phyloP scores from a whole-genome alignment of 2,888 invertebrate species.

The Sesamia inferens region DNA sequence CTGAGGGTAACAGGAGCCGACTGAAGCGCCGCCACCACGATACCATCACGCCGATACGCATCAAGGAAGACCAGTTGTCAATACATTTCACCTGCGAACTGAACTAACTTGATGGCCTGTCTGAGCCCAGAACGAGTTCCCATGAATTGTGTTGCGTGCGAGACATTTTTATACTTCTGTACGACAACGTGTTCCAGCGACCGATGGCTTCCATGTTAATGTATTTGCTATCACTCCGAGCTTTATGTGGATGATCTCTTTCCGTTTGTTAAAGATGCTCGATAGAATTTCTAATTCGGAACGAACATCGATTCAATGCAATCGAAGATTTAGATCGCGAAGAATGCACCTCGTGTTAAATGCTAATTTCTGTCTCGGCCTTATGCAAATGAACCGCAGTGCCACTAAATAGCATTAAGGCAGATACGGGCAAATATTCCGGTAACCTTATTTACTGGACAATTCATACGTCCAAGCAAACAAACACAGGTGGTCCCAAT shows the following conservation, averaged over 20 bases:
- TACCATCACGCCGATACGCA: constrained; percentile 89
- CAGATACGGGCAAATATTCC: constrained; percentile 82
- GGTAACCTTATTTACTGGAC: constrained; percentile 89
- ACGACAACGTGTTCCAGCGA: constrained; percentile 76
- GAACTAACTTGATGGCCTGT: constrained; percentile 84
- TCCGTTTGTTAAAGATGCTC: constrained; percentile 63
- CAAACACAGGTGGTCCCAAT: constrained; percentile 89
- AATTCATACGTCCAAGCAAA: constrained; percentile 88
- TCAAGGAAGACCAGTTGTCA: constrained; percentile 90
- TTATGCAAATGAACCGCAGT: constrained; percentile 84
- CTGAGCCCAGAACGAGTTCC: constrained; percentile 83
- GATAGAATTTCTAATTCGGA: constrained; percentile 77
- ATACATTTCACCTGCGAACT: constrained; percentile 88
- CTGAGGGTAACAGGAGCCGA: constrained; percentile 84
- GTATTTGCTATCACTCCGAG: constrained; percentile 70
- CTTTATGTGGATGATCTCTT: constrained; percentile 72
- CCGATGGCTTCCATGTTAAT: constrained; percentile 81
- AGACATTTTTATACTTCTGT: constrained; percentile 87
- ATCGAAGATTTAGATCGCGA: constrained; percentile 72
- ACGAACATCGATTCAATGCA: constrained; percentile 71
- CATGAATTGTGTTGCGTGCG: constrained; percentile 85
- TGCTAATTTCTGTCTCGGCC: constrained; percentile 83
- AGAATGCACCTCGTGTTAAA: constrained; percentile 79
- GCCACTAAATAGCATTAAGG: constrained; percentile 86
- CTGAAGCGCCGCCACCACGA: constrained; percentile 87